These are phyloP conservation scores for Natator depressus DNA, from an alignment of 2,113 vertebrate genomes.

Conservation along the genomic window DNA sequence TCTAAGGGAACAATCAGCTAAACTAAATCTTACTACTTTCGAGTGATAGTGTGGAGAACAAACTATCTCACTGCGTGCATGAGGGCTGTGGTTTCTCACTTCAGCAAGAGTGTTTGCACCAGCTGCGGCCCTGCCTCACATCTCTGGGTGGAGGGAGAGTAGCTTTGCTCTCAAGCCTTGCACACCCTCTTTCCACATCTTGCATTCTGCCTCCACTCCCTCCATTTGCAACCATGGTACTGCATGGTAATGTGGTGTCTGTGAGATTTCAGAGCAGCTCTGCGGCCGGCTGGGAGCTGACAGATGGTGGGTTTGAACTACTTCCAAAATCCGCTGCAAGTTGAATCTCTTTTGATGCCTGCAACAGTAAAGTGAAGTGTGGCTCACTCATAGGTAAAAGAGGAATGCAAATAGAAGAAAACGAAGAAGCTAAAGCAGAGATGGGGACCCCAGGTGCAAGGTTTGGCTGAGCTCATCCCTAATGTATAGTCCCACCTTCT, in stretches of 20 bases:
- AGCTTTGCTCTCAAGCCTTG: not conserved
- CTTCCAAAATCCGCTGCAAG: constrained; percentile 12
- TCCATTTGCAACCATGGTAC: not conserved
- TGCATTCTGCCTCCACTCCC: not conserved
- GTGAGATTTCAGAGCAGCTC: not conserved
- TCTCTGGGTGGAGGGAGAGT: not conserved
- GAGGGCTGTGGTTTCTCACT: not conserved
- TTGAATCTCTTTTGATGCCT: not conserved
- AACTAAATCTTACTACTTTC: not conserved
- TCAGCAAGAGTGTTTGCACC: not conserved
- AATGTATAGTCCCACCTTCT: not conserved
- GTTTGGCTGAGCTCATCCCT: not conserved
- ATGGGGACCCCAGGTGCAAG: not conserved
- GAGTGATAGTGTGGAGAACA: not conserved
- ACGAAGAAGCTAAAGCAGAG: not conserved
- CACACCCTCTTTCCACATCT: not conserved
- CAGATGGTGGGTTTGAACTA: constrained; percentile 45
- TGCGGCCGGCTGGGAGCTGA: not conserved
- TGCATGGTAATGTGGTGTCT: not conserved
- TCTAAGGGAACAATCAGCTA: not conserved
- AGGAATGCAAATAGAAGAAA: not conserved
- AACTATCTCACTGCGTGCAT: not conserved
- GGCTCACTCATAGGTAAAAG: not conserved
- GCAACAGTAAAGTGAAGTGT: rapidly evolving
- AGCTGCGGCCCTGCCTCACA: not conserved